Percentiles rank a stretch among this genome's conserved stretches.
Conservation (phyloP, 2,113 vertebrate genomes). For the human region GRCh38 chr4:26580001-26580500, state of each 20-base stretch:
- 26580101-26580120: neutral
- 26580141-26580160: neutral
- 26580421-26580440: neutral
- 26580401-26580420: neutral
- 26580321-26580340: neutral
- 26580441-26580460: neutral
- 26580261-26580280: neutral
- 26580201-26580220: neutral
- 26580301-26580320: neutral
- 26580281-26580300: neutral
- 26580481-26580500: neutral
- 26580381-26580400: neutral
- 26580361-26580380: neutral
- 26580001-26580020: neutral
- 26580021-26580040: neutral
- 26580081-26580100: neutral
- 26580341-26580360: neutral
- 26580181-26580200: neutral
- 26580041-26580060: neutral
- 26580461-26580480: neutral
- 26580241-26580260: neutral
- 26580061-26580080: neutral
- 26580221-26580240: neutral
- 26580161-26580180: neutral
- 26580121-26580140: neutral